Conservation (phyloP, 2,797 vertebrate genomes). For the Numenius phaeopus region DNA sequence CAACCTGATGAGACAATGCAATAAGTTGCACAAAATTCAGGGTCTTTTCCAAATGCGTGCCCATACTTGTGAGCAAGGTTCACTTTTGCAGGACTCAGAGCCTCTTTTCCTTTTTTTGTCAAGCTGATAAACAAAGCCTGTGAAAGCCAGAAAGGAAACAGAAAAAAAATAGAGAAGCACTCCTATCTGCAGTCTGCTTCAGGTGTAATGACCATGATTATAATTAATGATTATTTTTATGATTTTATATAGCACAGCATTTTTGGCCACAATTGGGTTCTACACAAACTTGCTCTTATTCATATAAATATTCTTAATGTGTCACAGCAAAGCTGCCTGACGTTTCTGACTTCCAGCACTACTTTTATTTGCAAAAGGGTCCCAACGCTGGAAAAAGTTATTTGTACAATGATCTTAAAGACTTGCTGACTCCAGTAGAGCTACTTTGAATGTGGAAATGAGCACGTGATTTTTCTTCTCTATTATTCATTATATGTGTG, state of each 20-base stretch:
- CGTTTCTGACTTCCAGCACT: neutral
- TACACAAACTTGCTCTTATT: neutral
- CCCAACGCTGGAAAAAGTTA: neutral
- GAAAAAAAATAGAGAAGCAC: neutral
- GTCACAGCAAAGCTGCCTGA: neutral
- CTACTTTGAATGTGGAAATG: neutral
- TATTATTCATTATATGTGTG: neutral
- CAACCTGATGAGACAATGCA: neutral
- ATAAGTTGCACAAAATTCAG: neutral
- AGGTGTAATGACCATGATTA: neutral
- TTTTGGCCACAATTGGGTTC: neutral
- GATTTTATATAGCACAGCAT: neutral
- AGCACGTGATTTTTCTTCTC: rapidly evolving
- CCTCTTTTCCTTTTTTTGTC: neutral
- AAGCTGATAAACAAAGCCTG: neutral
- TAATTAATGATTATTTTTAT: neutral
- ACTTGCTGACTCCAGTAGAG: neutral
- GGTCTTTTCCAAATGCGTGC: neutral
- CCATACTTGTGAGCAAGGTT: neutral
- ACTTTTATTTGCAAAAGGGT: neutral
- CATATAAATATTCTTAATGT: neutral
- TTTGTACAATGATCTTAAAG: neutral
- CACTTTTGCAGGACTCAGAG: neutral
- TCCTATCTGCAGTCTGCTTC: neutral
- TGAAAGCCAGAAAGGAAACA: neutral